Evolutionary conservation across 2,888 invertebrate species (phyloP).

Genomic region (Electrophaes corylata): DNA sequence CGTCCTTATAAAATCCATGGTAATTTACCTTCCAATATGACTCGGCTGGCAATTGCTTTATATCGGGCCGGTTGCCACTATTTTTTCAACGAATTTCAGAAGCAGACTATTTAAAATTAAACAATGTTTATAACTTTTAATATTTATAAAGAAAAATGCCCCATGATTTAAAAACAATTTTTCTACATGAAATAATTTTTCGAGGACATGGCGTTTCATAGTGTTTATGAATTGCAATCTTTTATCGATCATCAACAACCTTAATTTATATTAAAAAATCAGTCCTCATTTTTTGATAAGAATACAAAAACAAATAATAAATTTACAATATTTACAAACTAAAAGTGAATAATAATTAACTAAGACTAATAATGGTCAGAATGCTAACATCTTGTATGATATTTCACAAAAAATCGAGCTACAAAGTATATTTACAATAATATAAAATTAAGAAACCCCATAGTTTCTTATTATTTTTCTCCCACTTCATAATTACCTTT

Average conservation of each 20-base stretch:
- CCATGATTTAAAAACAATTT: slow-evolving; percentile 10
- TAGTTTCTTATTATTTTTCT: neutral
- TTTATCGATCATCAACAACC: slow-evolving; percentile 8
- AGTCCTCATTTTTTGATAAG: slow-evolving; percentile 21
- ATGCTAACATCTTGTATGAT: slow-evolving; percentile 4
- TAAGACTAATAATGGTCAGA: slow-evolving; percentile 19
- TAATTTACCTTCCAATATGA: too few relatives aligned
- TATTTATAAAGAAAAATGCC: slow-evolving; percentile 19
- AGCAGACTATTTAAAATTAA: slow-evolving; percentile 2
- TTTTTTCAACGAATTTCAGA: slow-evolving; percentile 10
- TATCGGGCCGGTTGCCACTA: too few relatives aligned
- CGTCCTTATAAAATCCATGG: too few relatives aligned
- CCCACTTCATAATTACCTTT: neutral
- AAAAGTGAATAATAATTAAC: neutral
- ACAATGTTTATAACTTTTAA: neutral
- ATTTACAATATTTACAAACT: slow-evolving; percentile 29
- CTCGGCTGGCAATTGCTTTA: too few relatives aligned
- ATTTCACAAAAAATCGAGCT: slow-evolving; percentile 1
- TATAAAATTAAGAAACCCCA: neutral
- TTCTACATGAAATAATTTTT: slow-evolving; percentile 8
- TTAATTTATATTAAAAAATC: slow-evolving; percentile 25
- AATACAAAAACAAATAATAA: slow-evolving; percentile 12
- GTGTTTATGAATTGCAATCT: neutral
- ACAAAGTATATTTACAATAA: slow-evolving; percentile 4
- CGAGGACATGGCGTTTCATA: slow-evolving; percentile 13